Evolutionary conservation across 1,140 invertebrate species (phyloP), one percentile per base, ranked within the genome.

Genomic region (Pseudomyrmex pallidus): DNA sequence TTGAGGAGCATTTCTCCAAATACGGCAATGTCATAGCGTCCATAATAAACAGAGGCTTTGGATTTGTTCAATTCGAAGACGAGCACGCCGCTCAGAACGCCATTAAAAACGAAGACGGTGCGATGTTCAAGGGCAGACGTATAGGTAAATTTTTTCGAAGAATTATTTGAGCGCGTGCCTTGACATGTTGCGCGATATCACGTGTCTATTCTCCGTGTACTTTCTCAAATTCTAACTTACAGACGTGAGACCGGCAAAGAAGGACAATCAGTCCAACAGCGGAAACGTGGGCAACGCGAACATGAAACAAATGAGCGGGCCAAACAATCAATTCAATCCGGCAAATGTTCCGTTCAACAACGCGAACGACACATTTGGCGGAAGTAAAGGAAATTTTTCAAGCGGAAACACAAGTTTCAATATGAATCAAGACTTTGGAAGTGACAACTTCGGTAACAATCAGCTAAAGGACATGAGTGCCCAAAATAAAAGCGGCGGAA

Each of bases 51-150:
- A 95, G 96, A 88, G 96, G 97, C 35, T 98, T 97, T 95, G 97
- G 97, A 56, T 98, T 98, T 93, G 96, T 98, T 7, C 98, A 98
- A 89, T 98, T 96, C 94, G 96, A 96, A 67, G 95, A 95, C 57
- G 97, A 98, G 90, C 94, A 95, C 22, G 95, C 96, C 91, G 97
- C 97, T 5, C 95, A 96, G 70, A 95, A 95, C 83, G 97, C 97
- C 68, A 97, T 98, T 44, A 91, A 95, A 66, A 95, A 95, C 78
- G 96, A 97, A 85, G 95, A 96, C 93, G 96, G 96, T 9, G 95
- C 95, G 66, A 94, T 96, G 57, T 96, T 97, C 82, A 96, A 96
- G 92, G 97, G 97, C 2, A 96, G 96, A 91, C 73, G 94, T 90
- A 94, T 94, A 86, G 94, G 93, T 94, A 90, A 4, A 59, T 64